Percentiles rank a stretch among this genome's conserved stretches.
phyloP scores from a whole-genome alignment of 2,113 vertebrate genomes.

The Dolichotis patagonum region DNA sequence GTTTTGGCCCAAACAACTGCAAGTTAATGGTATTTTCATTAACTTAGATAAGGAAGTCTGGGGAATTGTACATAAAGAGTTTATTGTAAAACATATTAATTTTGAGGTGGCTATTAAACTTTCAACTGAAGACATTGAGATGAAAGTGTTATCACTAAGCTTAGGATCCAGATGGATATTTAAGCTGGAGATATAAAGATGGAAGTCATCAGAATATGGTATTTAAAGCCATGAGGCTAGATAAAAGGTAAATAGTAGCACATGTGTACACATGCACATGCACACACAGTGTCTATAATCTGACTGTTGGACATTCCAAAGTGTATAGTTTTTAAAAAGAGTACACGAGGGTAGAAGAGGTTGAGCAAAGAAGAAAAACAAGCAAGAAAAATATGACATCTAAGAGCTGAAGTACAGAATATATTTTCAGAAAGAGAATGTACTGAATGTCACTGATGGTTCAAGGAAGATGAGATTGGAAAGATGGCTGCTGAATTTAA shows the following conservation, averaged over 20 bases:
- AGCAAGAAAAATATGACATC: not conserved
- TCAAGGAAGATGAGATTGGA: not conserved
- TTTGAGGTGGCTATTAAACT: conserved; percentile 13
- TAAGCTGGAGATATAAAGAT: not conserved
- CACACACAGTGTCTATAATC: not conserved
- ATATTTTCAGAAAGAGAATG: not conserved
- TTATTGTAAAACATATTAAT: not conserved
- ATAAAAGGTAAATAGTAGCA: not conserved
- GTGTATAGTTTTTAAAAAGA: not conserved
- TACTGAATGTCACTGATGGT: not conserved
- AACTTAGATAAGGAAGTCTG: not conserved
- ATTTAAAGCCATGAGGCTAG: not conserved
- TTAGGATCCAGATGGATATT: conserved; percentile 24
- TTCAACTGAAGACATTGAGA: not conserved
- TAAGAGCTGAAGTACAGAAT: not conserved
- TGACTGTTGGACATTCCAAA: not conserved
- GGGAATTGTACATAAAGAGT: not conserved
- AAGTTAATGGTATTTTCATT: not conserved
- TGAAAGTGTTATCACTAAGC: not conserved
- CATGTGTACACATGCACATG: not conserved
- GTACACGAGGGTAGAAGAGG: not conserved
- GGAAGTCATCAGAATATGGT: not conserved
- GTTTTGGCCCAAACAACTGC: not conserved
- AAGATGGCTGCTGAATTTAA: not conserved
- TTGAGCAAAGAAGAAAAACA: not conserved